A percentile compares a stretch with the other conserved stretches of the same genome.
phyloP scores from a whole-genome alignment of 2,888 invertebrate genomes.

The Napeogenes inachia region DNA sequence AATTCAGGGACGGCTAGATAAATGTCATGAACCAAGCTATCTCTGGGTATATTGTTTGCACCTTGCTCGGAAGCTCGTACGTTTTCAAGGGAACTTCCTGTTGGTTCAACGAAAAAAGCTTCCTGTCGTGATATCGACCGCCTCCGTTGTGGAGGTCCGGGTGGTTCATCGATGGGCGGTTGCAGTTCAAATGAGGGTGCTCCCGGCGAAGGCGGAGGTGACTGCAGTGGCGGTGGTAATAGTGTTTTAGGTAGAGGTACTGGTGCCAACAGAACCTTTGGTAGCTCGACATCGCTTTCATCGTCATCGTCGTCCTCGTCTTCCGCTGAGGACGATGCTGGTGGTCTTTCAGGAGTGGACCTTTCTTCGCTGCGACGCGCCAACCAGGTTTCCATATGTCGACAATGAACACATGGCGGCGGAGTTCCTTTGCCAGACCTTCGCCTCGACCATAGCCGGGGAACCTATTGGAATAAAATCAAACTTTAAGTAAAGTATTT shows the following conservation, averaged over 20 bases:
- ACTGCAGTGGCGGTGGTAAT: conserved; percentile 55
- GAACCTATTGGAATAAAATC: conserved; percentile 62
- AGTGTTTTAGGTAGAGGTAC: conserved; percentile 62
- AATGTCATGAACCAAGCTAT: conserved; percentile 81
- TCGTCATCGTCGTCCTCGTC: conserved; percentile 69
- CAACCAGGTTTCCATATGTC: conserved; percentile 85
- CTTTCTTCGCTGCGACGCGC: conserved; percentile 71
- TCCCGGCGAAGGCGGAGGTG: conserved; percentile 74
- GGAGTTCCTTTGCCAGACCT: conserved; percentile 81
- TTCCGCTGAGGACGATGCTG: conserved; percentile 65
- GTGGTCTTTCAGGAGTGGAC: conserved; percentile 57
- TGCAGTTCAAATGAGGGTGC: conserved; percentile 78
- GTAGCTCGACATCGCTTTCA: conserved; percentile 70
- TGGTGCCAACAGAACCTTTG: conserved; percentile 80
- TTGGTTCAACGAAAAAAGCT: conserved; percentile 87
- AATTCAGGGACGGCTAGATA: conserved; percentile 89
- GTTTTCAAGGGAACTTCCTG: conserved; percentile 83
- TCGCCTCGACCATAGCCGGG: conserved; percentile 80
- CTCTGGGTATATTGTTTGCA: conserved; percentile 51
- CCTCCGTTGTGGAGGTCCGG: conserved; percentile 74
- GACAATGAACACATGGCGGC: conserved; percentile 86
- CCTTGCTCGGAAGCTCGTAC: conserved; percentile 76
- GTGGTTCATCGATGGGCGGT: conserved; percentile 69
- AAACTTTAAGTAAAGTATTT: too few relatives aligned
- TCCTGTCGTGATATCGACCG: conserved; percentile 89